A percentile compares a stretch with the other conserved stretches of the same genome.
Evolutionary conservation across 1,140 invertebrate species (phyloP).

Genomic region (Chymomyza costata): DNA sequence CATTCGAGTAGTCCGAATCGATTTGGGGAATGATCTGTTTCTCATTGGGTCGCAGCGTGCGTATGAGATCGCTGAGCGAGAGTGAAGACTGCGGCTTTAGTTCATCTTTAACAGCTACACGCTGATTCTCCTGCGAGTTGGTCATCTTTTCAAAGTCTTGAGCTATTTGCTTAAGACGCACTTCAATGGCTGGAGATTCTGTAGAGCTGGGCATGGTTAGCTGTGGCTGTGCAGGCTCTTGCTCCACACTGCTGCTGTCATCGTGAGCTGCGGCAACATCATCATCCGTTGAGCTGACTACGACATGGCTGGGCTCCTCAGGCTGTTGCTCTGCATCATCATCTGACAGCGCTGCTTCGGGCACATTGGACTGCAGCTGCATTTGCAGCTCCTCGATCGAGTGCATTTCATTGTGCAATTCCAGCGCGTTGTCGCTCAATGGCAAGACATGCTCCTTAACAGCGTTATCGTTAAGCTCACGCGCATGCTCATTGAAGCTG

Average conservation of each 20-base stretch:
- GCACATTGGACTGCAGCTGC: conserved; percentile 40
- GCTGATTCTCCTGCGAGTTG: conserved; percentile 44
- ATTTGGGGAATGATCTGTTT: conserved; percentile 74
- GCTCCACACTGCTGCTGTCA: too few relatives aligned
- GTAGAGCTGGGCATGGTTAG: conserved; percentile 48
- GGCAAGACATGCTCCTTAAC: conserved; percentile 66
- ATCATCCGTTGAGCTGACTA: conserved; percentile 19
- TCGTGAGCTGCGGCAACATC: conserved; percentile 5
- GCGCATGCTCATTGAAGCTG: conserved; percentile 33
- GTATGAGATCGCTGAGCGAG: conserved; percentile 71
- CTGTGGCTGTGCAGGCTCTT: not conserved
- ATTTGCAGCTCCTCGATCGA: conserved; percentile 58
- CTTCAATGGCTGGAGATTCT: conserved; percentile 67
- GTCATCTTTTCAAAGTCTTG: conserved; percentile 72
- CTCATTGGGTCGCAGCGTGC: conserved; percentile 71
- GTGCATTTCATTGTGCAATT: conserved; percentile 60
- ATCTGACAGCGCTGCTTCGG: conserved; percentile 6
- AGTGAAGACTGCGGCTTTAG: conserved; percentile 66
- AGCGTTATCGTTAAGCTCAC: conserved; percentile 32
- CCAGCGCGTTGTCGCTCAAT: conserved; percentile 58
- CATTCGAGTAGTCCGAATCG: conserved; percentile 74
- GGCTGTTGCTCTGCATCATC: conserved; percentile 27
- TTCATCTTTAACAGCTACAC: conserved; percentile 44
- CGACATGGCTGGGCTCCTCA: conserved; percentile 29
- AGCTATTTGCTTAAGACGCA: conserved; percentile 71